Evolutionary conservation across 2,797 vertebrate genomes (phyloP).

Genomic region (Bucorvus abyssinicus): DNA sequence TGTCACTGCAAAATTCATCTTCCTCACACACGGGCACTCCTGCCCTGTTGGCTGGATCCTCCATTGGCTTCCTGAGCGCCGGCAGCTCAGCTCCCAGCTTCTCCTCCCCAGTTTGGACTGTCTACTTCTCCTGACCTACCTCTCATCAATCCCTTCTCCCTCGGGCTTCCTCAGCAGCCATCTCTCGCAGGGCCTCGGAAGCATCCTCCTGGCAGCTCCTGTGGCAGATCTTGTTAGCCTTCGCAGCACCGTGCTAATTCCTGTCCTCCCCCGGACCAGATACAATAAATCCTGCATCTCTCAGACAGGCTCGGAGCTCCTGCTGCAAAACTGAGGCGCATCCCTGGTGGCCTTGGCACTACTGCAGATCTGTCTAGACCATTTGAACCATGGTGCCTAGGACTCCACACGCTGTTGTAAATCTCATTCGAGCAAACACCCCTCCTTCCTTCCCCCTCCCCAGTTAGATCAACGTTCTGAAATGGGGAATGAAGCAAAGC

Average conservation of each 20-base stretch:
- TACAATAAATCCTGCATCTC: not conserved
- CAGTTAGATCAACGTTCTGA: not conserved
- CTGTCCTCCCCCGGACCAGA: not conserved
- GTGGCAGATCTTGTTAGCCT: not conserved
- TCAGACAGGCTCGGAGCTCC: not conserved
- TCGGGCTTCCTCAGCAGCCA: fast-evolving
- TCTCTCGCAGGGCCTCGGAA: not conserved
- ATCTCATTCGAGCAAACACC: not conserved
- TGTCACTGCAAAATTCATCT: not conserved
- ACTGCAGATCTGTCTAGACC: not conserved
- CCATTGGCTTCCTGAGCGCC: fast-evolving
- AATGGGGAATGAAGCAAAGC: not conserved
- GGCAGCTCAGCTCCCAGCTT: not conserved
- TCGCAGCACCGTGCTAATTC: not conserved
- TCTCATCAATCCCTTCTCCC: not conserved
- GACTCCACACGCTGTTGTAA: not conserved
- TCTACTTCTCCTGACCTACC: not conserved
- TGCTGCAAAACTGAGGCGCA: not conserved
- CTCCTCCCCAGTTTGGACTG: not conserved
- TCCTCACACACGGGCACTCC: not conserved
- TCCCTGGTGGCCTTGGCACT: constrained; percentile 13
- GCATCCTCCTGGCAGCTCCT: not conserved
- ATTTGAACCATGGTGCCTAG: not conserved
- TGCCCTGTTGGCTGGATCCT: not conserved
- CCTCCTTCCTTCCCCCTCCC: not conserved